Conservation (phyloP, 1,140 invertebrate genomes). For the Chymomyza costata region DNA sequence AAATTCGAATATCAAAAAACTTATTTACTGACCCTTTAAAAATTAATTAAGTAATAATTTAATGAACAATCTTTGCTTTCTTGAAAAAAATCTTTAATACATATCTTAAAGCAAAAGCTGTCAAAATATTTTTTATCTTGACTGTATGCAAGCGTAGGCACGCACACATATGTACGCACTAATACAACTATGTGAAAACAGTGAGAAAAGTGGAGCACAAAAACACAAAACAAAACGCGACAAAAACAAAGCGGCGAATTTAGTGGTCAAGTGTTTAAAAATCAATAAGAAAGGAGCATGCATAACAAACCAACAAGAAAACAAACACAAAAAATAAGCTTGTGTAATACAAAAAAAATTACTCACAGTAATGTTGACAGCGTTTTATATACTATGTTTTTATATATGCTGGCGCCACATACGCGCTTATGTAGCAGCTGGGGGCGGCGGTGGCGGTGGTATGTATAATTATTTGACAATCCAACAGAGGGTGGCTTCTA, state of each 20-base stretch:
- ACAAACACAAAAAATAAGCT: no score
- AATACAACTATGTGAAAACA: no score
- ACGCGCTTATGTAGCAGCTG: not conserved
- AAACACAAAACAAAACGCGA: constrained; percentile 31
- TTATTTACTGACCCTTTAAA: no score
- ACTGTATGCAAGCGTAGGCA: no score
- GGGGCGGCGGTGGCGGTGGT: constrained; percentile 17
- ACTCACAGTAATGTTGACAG: constrained; percentile 45
- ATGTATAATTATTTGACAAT: constrained; percentile 56
- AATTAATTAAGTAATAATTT: no score
- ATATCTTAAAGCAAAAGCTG: no score
- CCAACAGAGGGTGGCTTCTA: constrained; percentile 15
- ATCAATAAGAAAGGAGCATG: constrained; percentile 30
- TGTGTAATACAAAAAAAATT: constrained; percentile 35
- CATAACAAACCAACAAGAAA: constrained; percentile 27
- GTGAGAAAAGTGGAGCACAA: constrained; percentile 37
- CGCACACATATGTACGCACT: constrained; percentile 1
- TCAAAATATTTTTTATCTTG: no score
- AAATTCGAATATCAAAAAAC: no score
- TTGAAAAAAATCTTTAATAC: no score
- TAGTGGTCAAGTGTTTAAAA: constrained; percentile 28
- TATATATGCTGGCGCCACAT: constrained; percentile 61
- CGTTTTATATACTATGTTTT: constrained; percentile 25
- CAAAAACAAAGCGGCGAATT: constrained; percentile 21
- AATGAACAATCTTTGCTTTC: no score